Evolutionary conservation across 2,888 invertebrate genomes (phyloP).

Genomic region (Nezara viridula): DNA sequence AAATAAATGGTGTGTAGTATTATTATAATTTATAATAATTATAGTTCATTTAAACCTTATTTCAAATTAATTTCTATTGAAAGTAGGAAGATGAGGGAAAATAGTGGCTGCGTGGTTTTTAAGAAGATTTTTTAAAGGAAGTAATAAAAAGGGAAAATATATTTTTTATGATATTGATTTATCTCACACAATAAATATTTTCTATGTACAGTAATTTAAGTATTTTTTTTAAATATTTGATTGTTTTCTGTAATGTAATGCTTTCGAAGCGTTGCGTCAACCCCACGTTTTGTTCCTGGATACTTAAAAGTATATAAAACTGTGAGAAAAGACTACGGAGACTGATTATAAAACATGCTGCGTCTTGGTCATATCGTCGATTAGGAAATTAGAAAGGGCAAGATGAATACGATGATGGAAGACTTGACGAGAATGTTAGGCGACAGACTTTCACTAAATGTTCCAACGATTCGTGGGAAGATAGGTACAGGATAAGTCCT

Average conservation of each 20-base stretch:
- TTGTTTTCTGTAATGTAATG: background rate
- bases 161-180: no score
- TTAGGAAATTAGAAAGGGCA: slow-evolving; percentile 13
- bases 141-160: no score
- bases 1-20: no score
- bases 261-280: background rate
- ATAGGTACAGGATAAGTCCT: background rate
- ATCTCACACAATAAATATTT: no score
- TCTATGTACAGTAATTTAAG: no score
- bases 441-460: slow-evolving; percentile 14
- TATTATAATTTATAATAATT: no score
- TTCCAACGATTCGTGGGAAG: background rate
- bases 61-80: no score
- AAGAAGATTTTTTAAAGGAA: no score
- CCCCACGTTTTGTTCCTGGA: background rate
- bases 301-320: background rate
- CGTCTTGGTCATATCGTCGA: background rate
- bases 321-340: background rate
- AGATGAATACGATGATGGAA: background rate
- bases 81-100: no score
- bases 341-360: background rate
- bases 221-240: no score
- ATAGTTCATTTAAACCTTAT: no score
- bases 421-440: background rate
- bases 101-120: no score